phyloP scores from a whole-genome alignment of 2,888 invertebrate genomes.

The Protonemura montana region DNA sequence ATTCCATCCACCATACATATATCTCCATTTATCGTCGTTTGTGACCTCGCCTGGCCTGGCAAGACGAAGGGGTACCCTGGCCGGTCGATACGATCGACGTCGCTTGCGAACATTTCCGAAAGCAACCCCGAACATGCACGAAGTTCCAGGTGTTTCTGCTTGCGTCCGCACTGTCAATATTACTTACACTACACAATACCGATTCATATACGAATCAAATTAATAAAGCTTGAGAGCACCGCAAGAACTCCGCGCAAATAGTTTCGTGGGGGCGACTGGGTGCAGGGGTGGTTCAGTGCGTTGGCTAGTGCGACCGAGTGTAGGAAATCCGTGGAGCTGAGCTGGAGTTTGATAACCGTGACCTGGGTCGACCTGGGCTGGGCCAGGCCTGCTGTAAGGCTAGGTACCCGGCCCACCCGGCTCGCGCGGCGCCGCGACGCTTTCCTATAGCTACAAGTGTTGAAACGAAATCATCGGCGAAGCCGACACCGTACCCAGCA shows the following conservation, averaged over 20 bases:
- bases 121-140: constrained; percentile 32
- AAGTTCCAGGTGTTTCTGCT: constrained; percentile 47
- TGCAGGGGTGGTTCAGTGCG: constrained; percentile 1
- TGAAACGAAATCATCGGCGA: background rate
- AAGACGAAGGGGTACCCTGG: constrained; percentile 16
- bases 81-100: constrained; percentile 47
- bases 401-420: constrained; percentile 35
- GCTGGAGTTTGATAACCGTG: constrained; percentile 41
- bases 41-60: constrained; percentile 20
- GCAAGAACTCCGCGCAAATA: background rate
- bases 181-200: constrained; percentile 40
- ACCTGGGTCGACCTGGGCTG: constrained; percentile 49
- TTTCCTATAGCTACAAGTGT: constrained; percentile 7
- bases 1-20: background rate
- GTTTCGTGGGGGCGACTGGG: background rate
- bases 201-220: constrained; percentile 1
- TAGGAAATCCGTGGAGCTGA: background rate
- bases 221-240: background rate
- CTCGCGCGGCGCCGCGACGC: constrained; percentile 27
- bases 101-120: constrained; percentile 39
- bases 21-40: background rate
- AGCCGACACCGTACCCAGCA: background rate
- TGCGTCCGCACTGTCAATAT: constrained; percentile 46
- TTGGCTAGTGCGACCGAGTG: background rate
- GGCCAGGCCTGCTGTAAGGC: constrained; percentile 41